Evolutionary conservation across 1,140 invertebrate species (phyloP).

Genomic region (Vanessa tameamea): DNA sequence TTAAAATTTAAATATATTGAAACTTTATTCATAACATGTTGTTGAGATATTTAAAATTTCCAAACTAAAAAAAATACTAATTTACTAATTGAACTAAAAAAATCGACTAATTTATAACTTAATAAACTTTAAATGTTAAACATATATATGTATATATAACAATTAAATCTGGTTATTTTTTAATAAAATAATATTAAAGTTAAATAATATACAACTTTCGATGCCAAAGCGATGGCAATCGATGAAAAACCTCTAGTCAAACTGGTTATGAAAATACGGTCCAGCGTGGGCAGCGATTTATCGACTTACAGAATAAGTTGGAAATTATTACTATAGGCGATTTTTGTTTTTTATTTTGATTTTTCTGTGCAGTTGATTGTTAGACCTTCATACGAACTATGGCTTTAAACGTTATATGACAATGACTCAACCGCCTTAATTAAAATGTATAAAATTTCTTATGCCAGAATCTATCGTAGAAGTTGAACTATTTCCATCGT

Average conservation of each 20-base stretch:
- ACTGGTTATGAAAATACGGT: conserved; percentile 29
- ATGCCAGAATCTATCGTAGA: too few relatives aligned
- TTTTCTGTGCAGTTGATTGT: conserved; percentile 16
- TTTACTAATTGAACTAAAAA: too few relatives aligned
- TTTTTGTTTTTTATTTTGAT: conserved; percentile 19
- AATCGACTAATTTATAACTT: too few relatives aligned
- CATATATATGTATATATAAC: too few relatives aligned
- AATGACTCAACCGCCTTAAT: too few relatives aligned
- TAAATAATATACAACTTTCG: conserved; percentile 1
- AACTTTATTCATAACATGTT: background rate
- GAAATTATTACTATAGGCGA: conserved; percentile 10
- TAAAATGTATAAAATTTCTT: too few relatives aligned
- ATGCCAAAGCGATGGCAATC: conserved; percentile 16
- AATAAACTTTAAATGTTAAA: too few relatives aligned
- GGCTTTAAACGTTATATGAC: background rate
- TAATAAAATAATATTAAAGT: background rate
- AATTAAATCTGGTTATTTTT: background rate
- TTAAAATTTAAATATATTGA: background rate
- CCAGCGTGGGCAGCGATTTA: conserved; percentile 26
- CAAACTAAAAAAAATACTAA: too few relatives aligned
- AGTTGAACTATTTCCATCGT: too few relatives aligned
- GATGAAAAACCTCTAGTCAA: conserved; percentile 24
- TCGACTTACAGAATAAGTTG: conserved; percentile 17
- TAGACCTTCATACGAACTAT: background rate
- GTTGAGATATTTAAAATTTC: too few relatives aligned